These are phyloP conservation scores for Myotis pilosus DNA, from an alignment of 2,797 vertebrate genomes.

Conservation along the genomic window DNA sequence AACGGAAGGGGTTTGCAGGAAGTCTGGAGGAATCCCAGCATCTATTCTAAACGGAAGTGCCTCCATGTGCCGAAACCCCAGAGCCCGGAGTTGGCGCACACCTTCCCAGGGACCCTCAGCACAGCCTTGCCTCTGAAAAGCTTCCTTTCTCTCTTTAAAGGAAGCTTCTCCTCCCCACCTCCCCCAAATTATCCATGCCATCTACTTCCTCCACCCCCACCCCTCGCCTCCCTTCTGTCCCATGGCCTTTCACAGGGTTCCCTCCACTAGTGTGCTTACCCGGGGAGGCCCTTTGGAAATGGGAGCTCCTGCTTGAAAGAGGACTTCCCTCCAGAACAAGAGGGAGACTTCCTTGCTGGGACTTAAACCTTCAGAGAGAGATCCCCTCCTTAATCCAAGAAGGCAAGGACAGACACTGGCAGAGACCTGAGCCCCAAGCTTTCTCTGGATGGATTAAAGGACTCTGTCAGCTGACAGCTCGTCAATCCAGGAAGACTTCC, in stretches of 20 bases:
- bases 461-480: neutral
- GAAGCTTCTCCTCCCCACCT: neutral
- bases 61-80: neutral
- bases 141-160: neutral
- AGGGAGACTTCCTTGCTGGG: neutral
- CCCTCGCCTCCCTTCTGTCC: neutral
- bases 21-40: neutral
- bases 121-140: neutral
- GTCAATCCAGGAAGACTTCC: slow-evolving; percentile 20
- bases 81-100: neutral
- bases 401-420: neutral
- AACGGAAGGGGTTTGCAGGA: neutral
- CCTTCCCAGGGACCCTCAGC: neutral
- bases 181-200: neutral
- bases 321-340: neutral
- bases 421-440: neutral
- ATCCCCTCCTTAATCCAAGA: neutral
- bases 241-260: neutral
- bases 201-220: too few species aligned
- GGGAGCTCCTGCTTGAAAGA: neutral
- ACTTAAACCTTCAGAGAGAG: neutral
- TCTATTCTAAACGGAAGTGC: neutral
- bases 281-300: neutral
- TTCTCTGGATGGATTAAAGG: neutral
- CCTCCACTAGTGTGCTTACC: neutral